phyloP scores from a whole-genome alignment of 2,113 vertebrate species.

The Collichthys lucidus region DNA sequence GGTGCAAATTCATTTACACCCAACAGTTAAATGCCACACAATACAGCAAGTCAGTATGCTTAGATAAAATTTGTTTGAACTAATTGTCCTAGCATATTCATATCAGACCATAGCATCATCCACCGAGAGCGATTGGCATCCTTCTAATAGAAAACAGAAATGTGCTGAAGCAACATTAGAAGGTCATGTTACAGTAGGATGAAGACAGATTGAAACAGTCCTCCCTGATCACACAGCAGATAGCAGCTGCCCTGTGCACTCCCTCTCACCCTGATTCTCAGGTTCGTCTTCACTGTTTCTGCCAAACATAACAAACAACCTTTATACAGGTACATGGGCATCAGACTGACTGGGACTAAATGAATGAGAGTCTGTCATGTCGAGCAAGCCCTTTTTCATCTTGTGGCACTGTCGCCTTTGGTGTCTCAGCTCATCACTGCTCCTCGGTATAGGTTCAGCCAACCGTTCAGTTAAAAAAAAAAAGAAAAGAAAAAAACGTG shows the following conservation, averaged over 20 bases:
- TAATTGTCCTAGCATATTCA: not conserved
- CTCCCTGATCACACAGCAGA: too few species aligned
- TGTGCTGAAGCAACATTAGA: slow-evolving; percentile 18
- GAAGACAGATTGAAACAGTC: slow-evolving; percentile 21
- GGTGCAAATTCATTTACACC: slow-evolving; percentile 37
- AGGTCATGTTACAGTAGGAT: not conserved
- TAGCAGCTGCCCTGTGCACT: too few species aligned
- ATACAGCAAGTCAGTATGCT: slow-evolving; percentile 20
- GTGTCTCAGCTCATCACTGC: slow-evolving; percentile 46
- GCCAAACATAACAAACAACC: too few species aligned
- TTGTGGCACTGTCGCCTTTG: slow-evolving; percentile 49
- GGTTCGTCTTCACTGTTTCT: too few species aligned
- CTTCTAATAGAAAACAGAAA: slow-evolving; percentile 20
- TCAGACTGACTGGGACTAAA: slow-evolving; percentile 22
- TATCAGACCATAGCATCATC: slow-evolving; percentile 9
- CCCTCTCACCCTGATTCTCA: too few species aligned
- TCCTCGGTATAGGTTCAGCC: slow-evolving; percentile 58
- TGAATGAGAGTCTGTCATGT: slow-evolving; percentile 34
- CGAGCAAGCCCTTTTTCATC: slow-evolving; percentile 48
- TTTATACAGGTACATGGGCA: slow-evolving; percentile 1
- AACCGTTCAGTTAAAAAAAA: slow-evolving; percentile 7
- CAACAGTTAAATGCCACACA: slow-evolving; percentile 47
- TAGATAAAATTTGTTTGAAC: not conserved
- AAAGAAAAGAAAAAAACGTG: not conserved
- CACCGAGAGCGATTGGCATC: not conserved